These are phyloP conservation scores for Phengaris arion DNA, from an alignment of 2,888 invertebrate species.

Conservation along the genomic window DNA sequence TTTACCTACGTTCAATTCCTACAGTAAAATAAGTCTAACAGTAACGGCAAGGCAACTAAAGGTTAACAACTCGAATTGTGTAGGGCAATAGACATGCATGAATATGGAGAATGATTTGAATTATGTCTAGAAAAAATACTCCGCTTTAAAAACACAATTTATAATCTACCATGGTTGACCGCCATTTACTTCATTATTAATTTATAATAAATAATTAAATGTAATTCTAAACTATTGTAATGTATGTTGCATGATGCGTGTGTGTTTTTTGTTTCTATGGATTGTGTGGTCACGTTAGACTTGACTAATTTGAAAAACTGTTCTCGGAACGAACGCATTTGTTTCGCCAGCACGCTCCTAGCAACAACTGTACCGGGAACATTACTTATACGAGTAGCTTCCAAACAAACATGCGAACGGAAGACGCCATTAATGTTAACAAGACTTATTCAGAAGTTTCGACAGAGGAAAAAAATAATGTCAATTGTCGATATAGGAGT, in stretches of 20 bases:
- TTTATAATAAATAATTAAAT: conserved; percentile 10
- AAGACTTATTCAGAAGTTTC: conserved; percentile 28
- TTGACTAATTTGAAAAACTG: conserved; percentile 19
- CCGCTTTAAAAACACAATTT: background rate
- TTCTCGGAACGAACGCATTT: conserved; percentile 3
- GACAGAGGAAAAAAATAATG: conserved; percentile 31
- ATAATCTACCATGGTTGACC: background rate
- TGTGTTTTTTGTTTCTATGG: background rate
- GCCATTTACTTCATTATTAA: background rate
- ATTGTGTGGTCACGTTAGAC: conserved; percentile 5
- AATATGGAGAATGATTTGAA: conserved; percentile 14
- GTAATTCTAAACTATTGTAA: conserved; percentile 10
- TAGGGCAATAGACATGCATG: background rate
- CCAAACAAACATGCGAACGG: conserved; percentile 28
- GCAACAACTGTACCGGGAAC: background rate
- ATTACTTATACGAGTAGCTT: conserved; percentile 6
- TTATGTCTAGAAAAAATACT: background rate
- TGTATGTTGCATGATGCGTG: conserved; percentile 17
- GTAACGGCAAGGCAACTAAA: background rate
- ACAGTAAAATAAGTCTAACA: background rate
- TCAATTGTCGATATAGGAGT: conserved; percentile 46
- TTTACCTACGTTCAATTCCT: no score
- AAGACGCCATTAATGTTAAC: conserved; percentile 28
- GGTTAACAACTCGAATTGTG: background rate
- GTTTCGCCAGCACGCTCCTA: conserved; percentile 1